Evolutionary conservation across 2,113 vertebrate genomes (phyloP).

Genomic region (Macheiramphus alcinus): DNA sequence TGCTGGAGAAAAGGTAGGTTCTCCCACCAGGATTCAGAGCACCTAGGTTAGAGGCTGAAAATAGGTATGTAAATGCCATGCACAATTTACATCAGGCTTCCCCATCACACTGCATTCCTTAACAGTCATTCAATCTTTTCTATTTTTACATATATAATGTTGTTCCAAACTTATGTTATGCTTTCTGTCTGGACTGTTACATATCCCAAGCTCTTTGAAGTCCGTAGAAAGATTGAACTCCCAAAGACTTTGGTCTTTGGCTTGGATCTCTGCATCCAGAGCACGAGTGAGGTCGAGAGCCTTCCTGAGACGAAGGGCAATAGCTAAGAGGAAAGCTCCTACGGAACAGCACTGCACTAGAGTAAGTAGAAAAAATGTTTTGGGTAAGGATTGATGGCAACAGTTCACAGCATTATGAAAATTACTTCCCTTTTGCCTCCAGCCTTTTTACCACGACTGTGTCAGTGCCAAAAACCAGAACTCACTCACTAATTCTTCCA

Average conservation of each 20-base stretch:
- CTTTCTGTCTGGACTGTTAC: conserved; percentile 23
- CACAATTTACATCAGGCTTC: background rate
- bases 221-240: background rate
- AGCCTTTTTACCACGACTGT: conserved; percentile 48
- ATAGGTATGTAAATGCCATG: background rate
- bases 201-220: conserved; percentile 22
- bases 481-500: conserved; percentile 48
- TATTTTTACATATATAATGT: background rate
- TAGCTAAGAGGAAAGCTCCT: background rate
- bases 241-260: conserved; percentile 14
- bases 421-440: conserved; percentile 55
- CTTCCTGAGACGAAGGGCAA: background rate
- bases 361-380: conserved; percentile 17
- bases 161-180: background rate
- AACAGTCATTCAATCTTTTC: background rate
- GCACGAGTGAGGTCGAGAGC: background rate
- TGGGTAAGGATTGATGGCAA: conserved; percentile 50
- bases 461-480: conserved; percentile 47
- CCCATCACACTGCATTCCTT: background rate
- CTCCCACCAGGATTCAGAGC: background rate
- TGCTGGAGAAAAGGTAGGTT: background rate
- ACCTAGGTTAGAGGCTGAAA: background rate
- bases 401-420: conserved; percentile 57
- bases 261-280: background rate
- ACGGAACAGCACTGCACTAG: background rate